Evolutionary conservation across 2,888 invertebrate genomes (phyloP), one percentile per base, ranked within the genome.

Genomic region (Tenthredo distinguenda): DNA sequence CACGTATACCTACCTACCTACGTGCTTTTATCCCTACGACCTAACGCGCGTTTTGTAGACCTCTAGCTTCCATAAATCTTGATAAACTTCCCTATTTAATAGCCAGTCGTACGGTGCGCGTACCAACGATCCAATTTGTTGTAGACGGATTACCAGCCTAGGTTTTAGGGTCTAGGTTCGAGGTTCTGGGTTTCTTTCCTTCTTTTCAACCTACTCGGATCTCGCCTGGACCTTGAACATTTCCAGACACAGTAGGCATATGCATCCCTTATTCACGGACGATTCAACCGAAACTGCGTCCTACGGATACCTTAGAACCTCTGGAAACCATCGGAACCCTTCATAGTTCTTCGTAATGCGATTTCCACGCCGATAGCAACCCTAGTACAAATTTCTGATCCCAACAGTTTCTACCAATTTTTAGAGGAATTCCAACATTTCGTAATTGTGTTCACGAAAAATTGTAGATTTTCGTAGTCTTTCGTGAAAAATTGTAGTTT

Each of bases 201-300:
- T 55, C 18, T 21, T 47, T 26, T 21, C 31, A 50, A 37, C 31
- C 15, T 31, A 21, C 18, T 55, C 2, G 9, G 34, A 68, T 34
- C 68, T 34, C 18, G 18, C 31, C 31, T 47, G 15, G 34, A 77
- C 47, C 50, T 34, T 77, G 34, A 77, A 77, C 34, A 77, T 55
- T 77, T 55, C 50, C 77, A 77, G 50, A 77, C 34, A 15, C 18
- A 76, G 26, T 76, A 65, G 31, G 26, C 12, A 65, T 15, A 50
- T 37, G 31, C 26, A 77, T 77, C 7, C 9, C 18, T 77, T 77
- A 77, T 77, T 77, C 55, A 77, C 77, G 34, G 77, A 1, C 77
- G 15, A 77, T 77, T 77, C 77, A 21, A 18, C 34, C 55, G 3
- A 55, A 34, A 50, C 77, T 34, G 34, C 15, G 31, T 55, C 18